Conservation (phyloP, 2,113 vertebrate species). For the Ammodytes dubius region DNA sequence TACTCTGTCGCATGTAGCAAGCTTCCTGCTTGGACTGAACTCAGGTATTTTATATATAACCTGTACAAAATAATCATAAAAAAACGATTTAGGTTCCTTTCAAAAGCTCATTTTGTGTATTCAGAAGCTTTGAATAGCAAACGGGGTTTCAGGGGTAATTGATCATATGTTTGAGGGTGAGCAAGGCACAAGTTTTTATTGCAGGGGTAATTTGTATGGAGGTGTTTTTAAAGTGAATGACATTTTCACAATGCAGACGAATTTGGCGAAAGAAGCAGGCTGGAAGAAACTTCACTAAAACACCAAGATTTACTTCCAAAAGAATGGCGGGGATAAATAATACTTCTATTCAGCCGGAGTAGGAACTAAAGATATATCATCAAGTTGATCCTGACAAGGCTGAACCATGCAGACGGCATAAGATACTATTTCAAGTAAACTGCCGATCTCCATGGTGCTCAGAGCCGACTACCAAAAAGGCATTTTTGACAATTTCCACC, state of each 20-base stretch:
- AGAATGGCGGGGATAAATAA: slow-evolving; percentile 51
- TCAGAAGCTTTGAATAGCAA: slow-evolving; percentile 23
- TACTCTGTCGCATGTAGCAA: slow-evolving; percentile 28
- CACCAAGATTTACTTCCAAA: slow-evolving; percentile 29
- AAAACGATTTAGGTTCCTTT: no score
- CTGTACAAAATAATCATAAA: no score
- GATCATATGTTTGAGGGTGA: slow-evolving; percentile 40
- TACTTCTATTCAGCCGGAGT: slow-evolving; percentile 37
- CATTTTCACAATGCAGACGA: slow-evolving; percentile 48
- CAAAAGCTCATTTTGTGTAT: slow-evolving; percentile 34
- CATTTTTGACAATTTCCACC: slow-evolving; percentile 27
- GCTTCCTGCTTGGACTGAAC: slow-evolving; percentile 26
- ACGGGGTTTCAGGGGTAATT: slow-evolving; percentile 31
- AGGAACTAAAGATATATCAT: slow-evolving; percentile 40
- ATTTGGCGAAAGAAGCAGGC: slow-evolving; percentile 16
- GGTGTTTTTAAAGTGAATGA: slow-evolving; percentile 37
- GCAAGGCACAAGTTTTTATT: slow-evolving; percentile 41
- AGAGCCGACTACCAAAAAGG: slow-evolving; percentile 3
- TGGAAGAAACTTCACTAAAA: slow-evolving; percentile 39
- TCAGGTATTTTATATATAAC: slow-evolving; percentile 8
- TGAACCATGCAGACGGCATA: slow-evolving; percentile 10
- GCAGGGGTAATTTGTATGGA: slow-evolving; percentile 9
- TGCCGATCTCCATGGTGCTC: slow-evolving; percentile 22
- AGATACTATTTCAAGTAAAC: slow-evolving; percentile 42
- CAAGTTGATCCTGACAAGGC: slow-evolving; percentile 22